These are phyloP conservation scores for Quadroppia sp. DNA, from an alignment of 2,888 invertebrate genomes.

Conservation along the genomic window DNA sequence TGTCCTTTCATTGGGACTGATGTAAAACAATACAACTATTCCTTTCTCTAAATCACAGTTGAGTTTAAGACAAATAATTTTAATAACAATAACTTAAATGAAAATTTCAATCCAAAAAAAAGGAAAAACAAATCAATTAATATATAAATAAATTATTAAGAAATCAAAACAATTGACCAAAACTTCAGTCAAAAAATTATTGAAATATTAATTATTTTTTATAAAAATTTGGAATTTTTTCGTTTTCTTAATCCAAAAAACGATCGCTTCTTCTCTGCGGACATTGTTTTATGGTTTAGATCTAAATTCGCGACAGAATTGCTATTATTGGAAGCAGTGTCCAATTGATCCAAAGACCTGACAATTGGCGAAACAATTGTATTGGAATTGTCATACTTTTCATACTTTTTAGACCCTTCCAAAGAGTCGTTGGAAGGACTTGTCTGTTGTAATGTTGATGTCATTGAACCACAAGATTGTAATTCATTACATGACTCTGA, in stretches of 20 bases:
- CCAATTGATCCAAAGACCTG: neutral
- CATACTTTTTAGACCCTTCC: too few relatives aligned
- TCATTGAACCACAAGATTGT: neutral
- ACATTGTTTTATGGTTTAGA: neutral
- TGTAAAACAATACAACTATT: too few relatives aligned
- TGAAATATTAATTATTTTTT: too few relatives aligned
- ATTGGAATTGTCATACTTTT: neutral
- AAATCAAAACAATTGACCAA: too few relatives aligned
- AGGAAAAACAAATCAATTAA: too few relatives aligned
- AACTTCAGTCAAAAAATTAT: neutral
- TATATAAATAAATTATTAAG: too few relatives aligned
- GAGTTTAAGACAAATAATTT: too few relatives aligned
- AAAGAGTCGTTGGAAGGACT: neutral
- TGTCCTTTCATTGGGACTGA: too few relatives aligned
- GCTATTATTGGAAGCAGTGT: neutral
- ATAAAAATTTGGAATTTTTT: neutral
- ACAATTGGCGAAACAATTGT: neutral
- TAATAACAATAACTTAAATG: too few relatives aligned
- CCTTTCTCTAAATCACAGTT: too few relatives aligned
- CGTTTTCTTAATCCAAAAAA: constrained; percentile 10
- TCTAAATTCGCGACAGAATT: neutral
- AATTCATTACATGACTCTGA: constrained; percentile 20
- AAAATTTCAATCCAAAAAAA: too few relatives aligned
- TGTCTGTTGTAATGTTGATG: neutral
- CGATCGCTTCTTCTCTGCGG: constrained; percentile 1